These are phyloP conservation scores for Ascidia mentula DNA, from an alignment of 23 tunicate species.

Conservation along the genomic window DNA sequence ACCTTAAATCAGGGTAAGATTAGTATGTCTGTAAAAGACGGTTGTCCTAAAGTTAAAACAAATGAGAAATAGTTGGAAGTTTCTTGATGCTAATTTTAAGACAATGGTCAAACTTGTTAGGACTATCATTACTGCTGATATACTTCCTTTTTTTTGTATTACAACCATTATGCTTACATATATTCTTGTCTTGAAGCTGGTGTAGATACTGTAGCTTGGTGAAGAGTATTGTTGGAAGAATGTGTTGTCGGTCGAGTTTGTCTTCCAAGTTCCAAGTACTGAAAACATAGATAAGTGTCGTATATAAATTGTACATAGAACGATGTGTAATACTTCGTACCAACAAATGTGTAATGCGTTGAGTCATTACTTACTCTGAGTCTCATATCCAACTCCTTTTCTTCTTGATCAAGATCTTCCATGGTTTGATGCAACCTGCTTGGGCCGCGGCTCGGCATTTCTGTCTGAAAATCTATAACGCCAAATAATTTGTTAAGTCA, in stretches of 20 bases:
- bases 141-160: too few species aligned
- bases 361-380: constrained; percentile 34
- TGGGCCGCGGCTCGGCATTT: not conserved
- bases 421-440: constrained; percentile 62
- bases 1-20: too few species aligned
- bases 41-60: too few species aligned
- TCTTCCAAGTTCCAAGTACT: constrained; percentile 62
- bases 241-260: constrained; percentile 11
- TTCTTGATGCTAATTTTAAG: too few species aligned
- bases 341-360: not conserved
- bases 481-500: not conserved
- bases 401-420: constrained; percentile 86
- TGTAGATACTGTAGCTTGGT: not conserved
- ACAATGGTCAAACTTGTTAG: too few species aligned
- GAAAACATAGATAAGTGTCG: not conserved
- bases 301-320: too few species aligned
- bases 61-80: too few species aligned
- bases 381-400: constrained; percentile 72
- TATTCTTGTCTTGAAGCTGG: not conserved
- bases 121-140: too few species aligned
- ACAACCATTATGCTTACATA: too few species aligned
- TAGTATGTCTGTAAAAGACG: too few species aligned
- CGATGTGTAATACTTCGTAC: too few species aligned
- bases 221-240: not conserved
- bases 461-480: not conserved